phyloP scores from a whole-genome alignment of 2,797 vertebrate species.

The Melanotaenia maccullochi region DNA sequence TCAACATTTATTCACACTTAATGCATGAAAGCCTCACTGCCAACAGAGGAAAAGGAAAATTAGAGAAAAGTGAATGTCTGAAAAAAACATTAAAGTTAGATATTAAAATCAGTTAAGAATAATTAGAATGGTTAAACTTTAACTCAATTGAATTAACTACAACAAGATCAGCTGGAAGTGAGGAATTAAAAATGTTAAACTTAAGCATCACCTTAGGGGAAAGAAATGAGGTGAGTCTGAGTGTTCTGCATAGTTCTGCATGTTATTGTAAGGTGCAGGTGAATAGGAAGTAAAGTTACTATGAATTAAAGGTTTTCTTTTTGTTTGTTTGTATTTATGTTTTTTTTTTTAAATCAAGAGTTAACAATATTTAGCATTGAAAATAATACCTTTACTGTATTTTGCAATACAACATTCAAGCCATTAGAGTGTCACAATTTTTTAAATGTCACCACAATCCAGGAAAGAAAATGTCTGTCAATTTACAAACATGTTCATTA shows the following conservation, averaged over 20 bases:
- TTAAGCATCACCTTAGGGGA: constrained; percentile 9
- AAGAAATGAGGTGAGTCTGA: background rate
- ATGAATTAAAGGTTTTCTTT: background rate
- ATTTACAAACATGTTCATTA: background rate
- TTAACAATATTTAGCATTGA: background rate
- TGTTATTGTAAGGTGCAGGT: background rate
- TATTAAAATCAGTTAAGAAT: constrained; percentile 21
- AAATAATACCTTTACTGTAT: background rate
- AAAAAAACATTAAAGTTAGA: constrained; percentile 1
- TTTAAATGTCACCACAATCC: background rate
- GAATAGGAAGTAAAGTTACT: background rate
- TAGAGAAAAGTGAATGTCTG: background rate
- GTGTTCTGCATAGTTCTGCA: background rate
- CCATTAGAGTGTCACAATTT: background rate
- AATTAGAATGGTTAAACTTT: constrained; percentile 18
- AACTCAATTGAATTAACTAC: constrained; percentile 14
- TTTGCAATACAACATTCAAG: background rate
- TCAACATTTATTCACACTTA: background rate
- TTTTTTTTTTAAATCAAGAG: background rate
- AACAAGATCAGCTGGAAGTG: constrained; percentile 12
- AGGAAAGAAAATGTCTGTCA: background rate
- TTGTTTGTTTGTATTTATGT: background rate
- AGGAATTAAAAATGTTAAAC: constrained; percentile 22
- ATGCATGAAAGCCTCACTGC: background rate
- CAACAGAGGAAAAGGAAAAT: background rate